Base-by-base conservation (phyloP, 2,888 invertebrate genomes). In the Epistrophella euchroma region DNA sequence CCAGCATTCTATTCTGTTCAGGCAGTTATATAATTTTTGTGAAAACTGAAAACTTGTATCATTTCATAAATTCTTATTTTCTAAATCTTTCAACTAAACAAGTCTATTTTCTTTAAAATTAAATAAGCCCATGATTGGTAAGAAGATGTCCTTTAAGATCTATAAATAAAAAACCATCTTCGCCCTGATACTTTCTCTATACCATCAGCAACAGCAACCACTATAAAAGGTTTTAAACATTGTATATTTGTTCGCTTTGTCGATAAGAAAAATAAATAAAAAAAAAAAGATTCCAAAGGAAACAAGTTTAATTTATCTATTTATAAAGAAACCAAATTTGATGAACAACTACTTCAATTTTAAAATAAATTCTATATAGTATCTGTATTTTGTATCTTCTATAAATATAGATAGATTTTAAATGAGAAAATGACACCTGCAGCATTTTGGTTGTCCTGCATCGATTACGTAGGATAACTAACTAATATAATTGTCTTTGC, bases 381-480 rank as follows among this genome's bases (percentile, higher is more conserved):
- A 7, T 50, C 4, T n/a, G 7, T 55, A 56, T 6, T 32, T 35
- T 32, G 37, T 58, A 58, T 19, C 15, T 58, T 58, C 19, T 56
- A 32, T 55, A 55, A 1, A 56, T 5, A 25, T 25, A 25, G 60
- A 47, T 66, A 32, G 45, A 68, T 52, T 47, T 66, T 52, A 68
- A 68, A 68, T 68, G 50, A 25, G 68, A 68, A 66, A 68, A 68
- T 68, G 52, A 37, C 68, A 68, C 68, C 68, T 68, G 68, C 68
- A 68, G 68, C 68, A 68, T 52, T 52, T 68, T 52, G 52, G 68
- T 68, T 50, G 68, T 68, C 68, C 68, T 68, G 68, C 68, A 68
- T 68, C 68, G 68, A 68, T 68, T 68, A 68, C 68, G 50, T 50
- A 50, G 37, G 68, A 68, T 68, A 68, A 68, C 68, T 68, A 68